phyloP scores from a whole-genome alignment of 2,113 vertebrate species.

The Sebastes fasciatus region DNA sequence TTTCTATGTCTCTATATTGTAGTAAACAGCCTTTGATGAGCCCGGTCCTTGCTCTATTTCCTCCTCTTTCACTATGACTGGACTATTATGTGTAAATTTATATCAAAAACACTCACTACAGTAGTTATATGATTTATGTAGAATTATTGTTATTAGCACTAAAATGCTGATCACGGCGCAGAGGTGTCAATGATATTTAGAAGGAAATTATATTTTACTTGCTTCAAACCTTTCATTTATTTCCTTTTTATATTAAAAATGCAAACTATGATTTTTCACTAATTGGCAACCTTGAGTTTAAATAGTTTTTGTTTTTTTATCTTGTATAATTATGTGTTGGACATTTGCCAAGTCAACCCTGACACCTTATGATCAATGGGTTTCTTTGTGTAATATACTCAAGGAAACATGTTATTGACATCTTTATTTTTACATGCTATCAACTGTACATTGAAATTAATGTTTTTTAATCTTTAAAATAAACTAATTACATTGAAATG shows the following conservation, averaged over 20 bases:
- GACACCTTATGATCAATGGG: neutral
- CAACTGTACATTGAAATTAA: neutral
- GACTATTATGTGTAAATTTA: slow-evolving; percentile 25
- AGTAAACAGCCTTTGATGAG: slow-evolving; percentile 59
- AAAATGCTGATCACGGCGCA: neutral
- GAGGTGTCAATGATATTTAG: neutral
- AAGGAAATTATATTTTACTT: neutral
- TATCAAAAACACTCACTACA: slow-evolving; percentile 3
- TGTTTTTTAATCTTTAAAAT: neutral
- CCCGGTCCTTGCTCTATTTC: slow-evolving; percentile 19
- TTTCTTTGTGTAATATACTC: neutral
- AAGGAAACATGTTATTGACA: neutral
- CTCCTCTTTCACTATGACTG: slow-evolving; percentile 73
- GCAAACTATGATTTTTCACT: neutral
- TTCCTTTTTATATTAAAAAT: too few relatives aligned
- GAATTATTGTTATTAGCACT: neutral
- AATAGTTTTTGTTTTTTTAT: neutral
- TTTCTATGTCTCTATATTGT: slow-evolving; percentile 64
- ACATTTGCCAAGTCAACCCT: neutral
- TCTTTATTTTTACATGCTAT: neutral
- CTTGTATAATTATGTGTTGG: neutral
- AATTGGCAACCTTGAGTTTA: neutral
- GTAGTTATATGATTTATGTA: neutral
- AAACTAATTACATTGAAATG: neutral
- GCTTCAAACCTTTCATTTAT: too few relatives aligned